These are phyloP conservation scores for Patella caerulea DNA, from an alignment of 2,888 invertebrate species.

Conservation along the genomic window DNA sequence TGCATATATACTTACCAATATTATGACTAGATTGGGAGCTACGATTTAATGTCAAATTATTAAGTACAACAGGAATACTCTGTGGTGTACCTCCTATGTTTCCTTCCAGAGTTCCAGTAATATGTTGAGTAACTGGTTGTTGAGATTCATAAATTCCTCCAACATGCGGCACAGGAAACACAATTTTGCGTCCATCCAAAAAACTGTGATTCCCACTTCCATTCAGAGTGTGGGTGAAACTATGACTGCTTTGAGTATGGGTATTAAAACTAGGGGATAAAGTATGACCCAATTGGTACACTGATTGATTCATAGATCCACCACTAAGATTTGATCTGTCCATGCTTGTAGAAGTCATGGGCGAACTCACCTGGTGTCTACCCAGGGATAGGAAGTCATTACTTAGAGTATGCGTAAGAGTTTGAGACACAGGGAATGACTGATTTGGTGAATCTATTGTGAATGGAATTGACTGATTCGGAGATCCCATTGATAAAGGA, in stretches of 20 bases:
- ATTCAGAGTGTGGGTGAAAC: background rate
- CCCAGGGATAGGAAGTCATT: background rate
- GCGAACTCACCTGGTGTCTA: background rate
- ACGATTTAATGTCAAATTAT: background rate
- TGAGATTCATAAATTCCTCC: background rate
- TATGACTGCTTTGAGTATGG: background rate
- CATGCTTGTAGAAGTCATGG: background rate
- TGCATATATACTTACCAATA: no score
- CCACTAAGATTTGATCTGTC: background rate
- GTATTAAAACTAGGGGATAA: background rate
- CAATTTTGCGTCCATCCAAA: background rate
- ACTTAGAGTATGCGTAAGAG: background rate
- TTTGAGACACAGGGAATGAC: background rate
- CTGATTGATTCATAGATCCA: background rate
- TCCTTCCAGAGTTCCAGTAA: background rate
- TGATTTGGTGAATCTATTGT: background rate
- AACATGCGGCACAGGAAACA: background rate
- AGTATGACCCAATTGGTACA: background rate
- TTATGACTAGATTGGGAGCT: background rate
- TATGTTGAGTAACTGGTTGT: background rate
- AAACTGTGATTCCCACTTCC: background rate
- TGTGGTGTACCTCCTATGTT: background rate
- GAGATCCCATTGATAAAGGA: no score
- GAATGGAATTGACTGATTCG: no score
- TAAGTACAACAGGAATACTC: constrained; percentile 9